Base-by-base conservation (phyloP, 2,113 vertebrate genomes). In the Jacana jacana region DNA sequence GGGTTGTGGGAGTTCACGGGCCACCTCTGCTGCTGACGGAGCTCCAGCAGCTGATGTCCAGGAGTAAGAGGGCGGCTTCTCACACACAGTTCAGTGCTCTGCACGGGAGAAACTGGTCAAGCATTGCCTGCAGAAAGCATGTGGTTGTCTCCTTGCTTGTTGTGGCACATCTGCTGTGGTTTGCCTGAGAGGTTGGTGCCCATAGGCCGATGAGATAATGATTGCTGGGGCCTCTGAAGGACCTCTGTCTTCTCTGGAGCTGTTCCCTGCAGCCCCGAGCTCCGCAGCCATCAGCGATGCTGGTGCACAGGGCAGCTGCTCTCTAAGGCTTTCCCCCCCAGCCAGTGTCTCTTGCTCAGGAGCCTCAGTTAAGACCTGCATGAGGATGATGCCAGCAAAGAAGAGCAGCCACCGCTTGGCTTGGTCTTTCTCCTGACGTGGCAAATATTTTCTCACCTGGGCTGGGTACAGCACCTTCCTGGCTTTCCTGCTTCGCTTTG, bases 391-490 rank as follows among this genome's bases (percentile, higher is more conserved):
- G 65, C 91, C 94, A 44, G 66, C 89, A 4, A 89, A 95, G 77
- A 95, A 6, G 28, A 97, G 91, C 77, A 97, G 89, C 96, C 95
- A 97, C 65, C 91, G 33, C 89, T 95, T 95, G 70, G 27, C 84
- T 30, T 24, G 48, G 16, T 97, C 96, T 72, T 82, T 96, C 84
- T 97, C 78, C 28, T 91, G 89, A 30, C 81, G 95, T 79, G 95
- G 96, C 57, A 96, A 94, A 8, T 91, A 72, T 60, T 95, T 96
- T 37, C 94, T 92, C 73, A 85, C 84, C 27, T 81, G 93, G 24
- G 96, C 86, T 49, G 96, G 96, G 89, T 97, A 97, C 93, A 97
- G 78, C 81, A 97, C 96, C 70, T 28, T 97, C 84, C 86, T 95
- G 94, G 86, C 65, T 91, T 51, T 97, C 81, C 93, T 97, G 90